Evolutionary conservation across 2,113 vertebrate species (phyloP).

Genomic region (Megaceryle maxima): DNA sequence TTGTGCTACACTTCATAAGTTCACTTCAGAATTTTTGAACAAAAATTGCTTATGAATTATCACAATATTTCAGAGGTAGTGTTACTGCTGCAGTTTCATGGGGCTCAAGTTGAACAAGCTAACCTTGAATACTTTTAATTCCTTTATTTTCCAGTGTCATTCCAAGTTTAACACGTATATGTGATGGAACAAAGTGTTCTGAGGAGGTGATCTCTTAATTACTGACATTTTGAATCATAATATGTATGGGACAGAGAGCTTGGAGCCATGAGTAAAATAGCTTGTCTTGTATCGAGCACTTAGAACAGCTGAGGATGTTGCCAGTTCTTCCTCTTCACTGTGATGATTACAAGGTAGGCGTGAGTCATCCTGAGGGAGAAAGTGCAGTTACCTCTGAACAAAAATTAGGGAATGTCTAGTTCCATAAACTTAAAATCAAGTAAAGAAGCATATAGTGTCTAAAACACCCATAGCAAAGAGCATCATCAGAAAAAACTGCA

Average conservation of each 20-base stretch:
- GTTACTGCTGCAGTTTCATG: not conserved
- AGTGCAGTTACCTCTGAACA: not conserved
- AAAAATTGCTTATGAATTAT: not conserved
- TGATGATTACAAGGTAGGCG: not conserved
- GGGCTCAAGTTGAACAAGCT: not conserved
- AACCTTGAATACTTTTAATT: not conserved
- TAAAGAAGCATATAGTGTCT: not conserved
- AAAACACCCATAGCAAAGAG: not conserved
- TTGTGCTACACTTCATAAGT: not conserved
- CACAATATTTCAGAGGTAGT: not conserved
- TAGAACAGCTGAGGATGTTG: not conserved
- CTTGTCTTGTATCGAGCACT: not conserved
- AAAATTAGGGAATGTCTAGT: not conserved
- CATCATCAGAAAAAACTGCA: not conserved
- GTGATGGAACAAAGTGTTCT: not conserved
- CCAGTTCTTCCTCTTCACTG: not conserved
- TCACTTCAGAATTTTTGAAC: not conserved
- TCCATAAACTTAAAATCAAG: not conserved
- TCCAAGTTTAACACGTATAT: not conserved
- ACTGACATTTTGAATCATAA: constrained; percentile 4
- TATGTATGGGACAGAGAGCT: not conserved
- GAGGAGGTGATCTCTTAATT: not conserved
- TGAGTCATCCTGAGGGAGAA: not conserved
- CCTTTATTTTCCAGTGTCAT: not conserved
- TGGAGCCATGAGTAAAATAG: constrained; percentile 4